Conservation (phyloP, 2,888 invertebrate species). For the Rosalia funebris region DNA sequence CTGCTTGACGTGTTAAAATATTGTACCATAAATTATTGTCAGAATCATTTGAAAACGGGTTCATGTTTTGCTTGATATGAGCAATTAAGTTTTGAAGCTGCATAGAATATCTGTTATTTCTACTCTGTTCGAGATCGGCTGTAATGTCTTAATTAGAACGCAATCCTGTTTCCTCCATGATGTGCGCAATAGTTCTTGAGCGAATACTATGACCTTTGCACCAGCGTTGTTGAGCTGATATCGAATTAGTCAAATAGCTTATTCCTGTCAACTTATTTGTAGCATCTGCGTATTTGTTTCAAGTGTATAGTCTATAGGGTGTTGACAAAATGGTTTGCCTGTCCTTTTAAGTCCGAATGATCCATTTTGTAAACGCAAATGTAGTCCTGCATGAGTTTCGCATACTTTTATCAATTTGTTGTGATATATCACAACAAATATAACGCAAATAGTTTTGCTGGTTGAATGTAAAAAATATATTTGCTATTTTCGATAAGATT, state of each 20-base stretch:
- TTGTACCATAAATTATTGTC: no score
- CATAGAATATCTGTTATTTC: no score
- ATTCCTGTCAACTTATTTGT: conserved; percentile 29
- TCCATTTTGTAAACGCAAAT: conserved; percentile 17
- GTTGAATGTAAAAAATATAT: conserved; percentile 26
- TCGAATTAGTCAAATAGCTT: conserved; percentile 29
- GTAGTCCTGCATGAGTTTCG: conserved; percentile 24
- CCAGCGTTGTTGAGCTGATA: no score
- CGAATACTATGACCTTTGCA: no score
- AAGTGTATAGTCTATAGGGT: conserved; percentile 30
- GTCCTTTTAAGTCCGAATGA: conserved; percentile 36
- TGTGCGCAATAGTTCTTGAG: no score
- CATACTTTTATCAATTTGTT: conserved; percentile 11
- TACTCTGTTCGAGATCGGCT: no score
- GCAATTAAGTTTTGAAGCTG: no score
- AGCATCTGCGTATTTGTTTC: conserved; percentile 35
- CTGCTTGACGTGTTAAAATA: no score
- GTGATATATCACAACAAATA: conserved; percentile 13
- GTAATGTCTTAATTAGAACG: no score
- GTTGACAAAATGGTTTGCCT: conserved; percentile 27
- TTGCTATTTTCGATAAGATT: conserved; percentile 37
- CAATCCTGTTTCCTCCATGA: no score
- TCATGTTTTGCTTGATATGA: no score
- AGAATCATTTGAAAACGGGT: no score
- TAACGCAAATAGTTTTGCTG: conserved; percentile 30